Evolutionary conservation across 2,797 vertebrate genomes (phyloP).

Genomic region (Champsocephalus gunnari): DNA sequence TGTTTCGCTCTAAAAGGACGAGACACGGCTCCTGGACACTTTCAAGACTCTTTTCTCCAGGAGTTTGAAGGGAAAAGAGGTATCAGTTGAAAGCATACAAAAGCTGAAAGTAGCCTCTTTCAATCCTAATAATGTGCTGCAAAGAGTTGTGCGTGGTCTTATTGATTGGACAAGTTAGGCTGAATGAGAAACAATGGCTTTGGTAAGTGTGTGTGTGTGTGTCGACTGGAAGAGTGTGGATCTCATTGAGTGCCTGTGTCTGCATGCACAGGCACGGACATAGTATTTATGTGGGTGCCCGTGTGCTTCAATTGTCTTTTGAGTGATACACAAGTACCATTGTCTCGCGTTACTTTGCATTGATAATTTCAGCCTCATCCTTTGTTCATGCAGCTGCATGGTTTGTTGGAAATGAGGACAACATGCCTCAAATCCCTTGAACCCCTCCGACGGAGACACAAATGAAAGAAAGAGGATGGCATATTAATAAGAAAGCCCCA

Average conservation of each 20-base stretch:
- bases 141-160: slow-evolving; percentile 56
- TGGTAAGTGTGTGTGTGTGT: slow-evolving; percentile 23
- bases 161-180: slow-evolving; percentile 62
- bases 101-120: slow-evolving; percentile 60
- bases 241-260: slow-evolving; percentile 21
- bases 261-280: slow-evolving; percentile 30
- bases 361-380: slow-evolving; percentile 74
- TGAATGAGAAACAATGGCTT: slow-evolving; percentile 66
- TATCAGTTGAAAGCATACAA: slow-evolving; percentile 67
- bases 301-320: slow-evolving; percentile 65
- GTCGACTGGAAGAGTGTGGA: slow-evolving; percentile 11
- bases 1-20: slow-evolving; percentile 27
- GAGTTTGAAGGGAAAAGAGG: slow-evolving; percentile 66
- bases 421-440: slow-evolving; percentile 65
- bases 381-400: slow-evolving; percentile 73
- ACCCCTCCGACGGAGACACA: slow-evolving; percentile 36
- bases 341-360: slow-evolving; percentile 70
- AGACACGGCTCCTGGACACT: slow-evolving; percentile 43
- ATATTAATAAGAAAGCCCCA: slow-evolving; percentile 52
- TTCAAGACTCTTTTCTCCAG: slow-evolving; percentile 57
- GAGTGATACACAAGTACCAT: slow-evolving; percentile 66
- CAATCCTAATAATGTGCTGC: slow-evolving; percentile 69
- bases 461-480: slow-evolving; percentile 29
- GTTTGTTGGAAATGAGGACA: slow-evolving; percentile 72
- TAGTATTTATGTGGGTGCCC: slow-evolving; percentile 49